These are phyloP conservation scores for Nomada goodeniana DNA, from an alignment of 2,888 invertebrate genomes.

Conservation along the genomic window DNA sequence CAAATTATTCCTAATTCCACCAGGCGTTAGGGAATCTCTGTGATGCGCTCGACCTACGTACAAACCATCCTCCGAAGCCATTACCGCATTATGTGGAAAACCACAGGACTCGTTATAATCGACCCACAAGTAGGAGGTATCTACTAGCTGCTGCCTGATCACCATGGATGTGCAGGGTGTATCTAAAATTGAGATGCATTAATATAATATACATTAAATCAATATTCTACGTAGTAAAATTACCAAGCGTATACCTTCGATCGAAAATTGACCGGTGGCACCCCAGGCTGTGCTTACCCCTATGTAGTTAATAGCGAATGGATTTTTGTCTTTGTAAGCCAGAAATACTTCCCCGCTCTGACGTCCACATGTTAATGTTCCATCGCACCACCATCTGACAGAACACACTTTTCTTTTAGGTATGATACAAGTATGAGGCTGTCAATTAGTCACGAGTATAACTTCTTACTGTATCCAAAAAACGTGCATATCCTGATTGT, in stretches of 20 bases:
- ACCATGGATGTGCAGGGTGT: conserved; percentile 67
- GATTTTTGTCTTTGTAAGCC: conserved; percentile 72
- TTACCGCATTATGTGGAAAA: conserved; percentile 71
- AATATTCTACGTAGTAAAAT: too few relatives aligned
- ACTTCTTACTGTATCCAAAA: conserved; percentile 73
- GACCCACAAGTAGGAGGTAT: conserved; percentile 72
- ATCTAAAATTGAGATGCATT: conserved; percentile 50
- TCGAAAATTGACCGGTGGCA: conserved; percentile 74
- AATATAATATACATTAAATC: neutral
- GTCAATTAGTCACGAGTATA: neutral
- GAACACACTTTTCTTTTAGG: neutral
- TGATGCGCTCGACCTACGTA: conserved; percentile 74
- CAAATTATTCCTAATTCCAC: conserved; percentile 63
- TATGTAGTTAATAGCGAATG: conserved; percentile 76
- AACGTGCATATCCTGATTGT: conserved; percentile 59
- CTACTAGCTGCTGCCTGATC: conserved; percentile 71
- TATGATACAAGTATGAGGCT: neutral
- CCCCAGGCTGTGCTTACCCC: conserved; percentile 75
- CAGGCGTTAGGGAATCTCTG: conserved; percentile 71
- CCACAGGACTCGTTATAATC: conserved; percentile 70
- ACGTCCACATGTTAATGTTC: conserved; percentile 68
- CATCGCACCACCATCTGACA: conserved; percentile 74
- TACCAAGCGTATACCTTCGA: conserved; percentile 67
- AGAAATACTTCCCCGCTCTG: conserved; percentile 63
- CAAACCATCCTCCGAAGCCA: conserved; percentile 72